Evolutionary conservation across 2,797 vertebrate genomes (phyloP), one percentile per base, ranked within the genome.

Genomic region (Petrocephalus sullivani): DNA sequence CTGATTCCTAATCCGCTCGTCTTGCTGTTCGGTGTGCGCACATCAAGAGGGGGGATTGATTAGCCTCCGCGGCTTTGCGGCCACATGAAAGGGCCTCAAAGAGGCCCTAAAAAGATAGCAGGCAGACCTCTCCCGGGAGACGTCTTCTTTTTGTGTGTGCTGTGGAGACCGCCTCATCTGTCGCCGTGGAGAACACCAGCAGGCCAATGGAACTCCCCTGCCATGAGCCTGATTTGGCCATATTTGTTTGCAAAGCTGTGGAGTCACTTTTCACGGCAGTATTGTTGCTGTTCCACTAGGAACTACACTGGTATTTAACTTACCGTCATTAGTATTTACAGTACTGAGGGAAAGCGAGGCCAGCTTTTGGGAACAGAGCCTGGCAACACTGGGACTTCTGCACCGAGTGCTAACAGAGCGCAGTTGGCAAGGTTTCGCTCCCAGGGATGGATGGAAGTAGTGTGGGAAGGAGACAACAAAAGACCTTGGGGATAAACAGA

Each of bases 1-100:
- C 94, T 95, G 94, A 95, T 95, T 94, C 90, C 92, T 95, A 91
- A 90, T 90, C 90, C 83, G 19, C 84, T 88, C 49, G 87, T 87
- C 86, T 88, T 82, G 67, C 53, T 19, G 83, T 56, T 87, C 58
- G 75, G 85, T 82, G 57, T 51, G 49, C 83, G 28, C 60, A 88
- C 58, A 85, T 88, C 81, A 54, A 84, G 82, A 12, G 75, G 37
- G 37, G 37, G 58, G 49, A 67, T 67, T 67, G 81, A 88, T 85
- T 84, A 88, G 75, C 23, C 75, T 33, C 28, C n/a, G 67, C 23
- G 57, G 53, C 58, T 19, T 28, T 49, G 53, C 23, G 21, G 61
- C 61, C 81, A 37, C 82, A 54, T 88, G 85, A 89, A 89, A 87
- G 58, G 54, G 14, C 67, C 85, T 86, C 37, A 64, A 21, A 85